Base-by-base conservation (phyloP, 2,797 vertebrate species). In the Hyperoplus immaculatus region DNA sequence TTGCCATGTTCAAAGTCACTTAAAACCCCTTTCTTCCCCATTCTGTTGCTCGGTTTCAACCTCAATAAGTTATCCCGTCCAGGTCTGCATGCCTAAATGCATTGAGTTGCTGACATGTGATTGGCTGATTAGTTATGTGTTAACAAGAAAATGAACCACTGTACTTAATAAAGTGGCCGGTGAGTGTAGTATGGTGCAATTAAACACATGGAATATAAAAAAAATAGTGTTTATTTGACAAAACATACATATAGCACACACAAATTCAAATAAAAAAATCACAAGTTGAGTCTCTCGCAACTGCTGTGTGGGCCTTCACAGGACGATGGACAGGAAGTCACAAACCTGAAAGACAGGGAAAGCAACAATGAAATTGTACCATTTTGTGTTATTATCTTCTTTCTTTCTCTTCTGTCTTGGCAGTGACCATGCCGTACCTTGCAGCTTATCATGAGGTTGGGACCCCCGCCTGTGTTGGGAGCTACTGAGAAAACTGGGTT, bases 391-490 rank as follows among this genome's bases (percentile, higher is more conserved):
- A 9, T 36, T 8, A 53, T 39, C 14, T 4, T 18, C 4, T 1
- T 18, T 18, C 62, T 21, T 36, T 16, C 1, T 13, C 6, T n/a
- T 21, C 15, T 8, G 42, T 59, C 56, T 1, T 9, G 15, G 4
- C 9, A 14, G 18, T 11, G 36, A 49, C 15, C 6, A 18, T 5
- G 55, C 54, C 85, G 77, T 92, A 99, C 98, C 87, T 81, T 61
- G 69, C 97, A 98, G 92, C 95, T 97, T 87, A 98, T 96, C 80
- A 99, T 91, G 15, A 99, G 96, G 72, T 61, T 96, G 43, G 93
- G 1, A 4, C 93, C 84, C 51, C 93, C 83, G 57, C 96, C 96
- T 7, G 78, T 87, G 65, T 89, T 94, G 1, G 91, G 80, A 7
- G 94, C 92, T n/a, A 96, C 77, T 0, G 94, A 97, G 93, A 99